Conservation (phyloP, 2,888 invertebrate genomes). For the Drosophila subquinaria region DNA sequence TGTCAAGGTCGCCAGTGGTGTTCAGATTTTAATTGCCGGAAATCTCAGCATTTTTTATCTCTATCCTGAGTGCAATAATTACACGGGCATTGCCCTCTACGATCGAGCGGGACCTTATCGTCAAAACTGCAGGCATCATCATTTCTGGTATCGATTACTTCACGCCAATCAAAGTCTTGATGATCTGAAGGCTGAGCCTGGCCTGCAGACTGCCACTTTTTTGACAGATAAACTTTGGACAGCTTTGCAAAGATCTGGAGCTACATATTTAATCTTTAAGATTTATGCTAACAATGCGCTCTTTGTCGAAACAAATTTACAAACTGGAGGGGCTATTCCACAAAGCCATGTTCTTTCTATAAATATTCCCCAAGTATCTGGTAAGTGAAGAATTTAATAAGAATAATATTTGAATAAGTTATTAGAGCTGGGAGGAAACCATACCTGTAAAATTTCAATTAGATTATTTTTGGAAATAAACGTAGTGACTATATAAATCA, state of each 20-base stretch:
- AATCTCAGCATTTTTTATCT: slow-evolving; percentile 32
- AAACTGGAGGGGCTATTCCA: not conserved
- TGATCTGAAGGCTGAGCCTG: slow-evolving; percentile 18
- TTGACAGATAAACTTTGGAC: slow-evolving; percentile 18
- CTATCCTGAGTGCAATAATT: slow-evolving; percentile 17
- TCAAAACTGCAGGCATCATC: slow-evolving; percentile 9
- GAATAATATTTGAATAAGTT: too few relatives aligned
- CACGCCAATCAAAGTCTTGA: slow-evolving; percentile 24
- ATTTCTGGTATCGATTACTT: slow-evolving; percentile 40
- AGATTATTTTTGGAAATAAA: too few relatives aligned
- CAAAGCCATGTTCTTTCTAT: slow-evolving; percentile 34
- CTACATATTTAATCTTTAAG: slow-evolving; percentile 30
- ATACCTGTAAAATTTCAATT: too few relatives aligned
- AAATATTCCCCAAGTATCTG: slow-evolving; percentile 23
- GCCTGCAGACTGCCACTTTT: slow-evolving; percentile 22
- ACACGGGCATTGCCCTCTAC: slow-evolving; percentile 38
- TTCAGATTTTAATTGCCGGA: slow-evolving; percentile 16
- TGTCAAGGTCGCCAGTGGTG: not conserved
- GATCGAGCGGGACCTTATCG: not conserved
- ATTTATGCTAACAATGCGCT: slow-evolving; percentile 36
- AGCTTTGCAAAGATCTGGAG: not conserved
- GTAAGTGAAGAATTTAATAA: slow-evolving; percentile 20
- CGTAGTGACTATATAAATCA: too few relatives aligned
- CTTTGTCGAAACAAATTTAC: slow-evolving; percentile 19
- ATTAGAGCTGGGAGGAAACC: too few relatives aligned